phyloP scores from a whole-genome alignment of 2,113 vertebrate species.

The Pangasianodon gigas region DNA sequence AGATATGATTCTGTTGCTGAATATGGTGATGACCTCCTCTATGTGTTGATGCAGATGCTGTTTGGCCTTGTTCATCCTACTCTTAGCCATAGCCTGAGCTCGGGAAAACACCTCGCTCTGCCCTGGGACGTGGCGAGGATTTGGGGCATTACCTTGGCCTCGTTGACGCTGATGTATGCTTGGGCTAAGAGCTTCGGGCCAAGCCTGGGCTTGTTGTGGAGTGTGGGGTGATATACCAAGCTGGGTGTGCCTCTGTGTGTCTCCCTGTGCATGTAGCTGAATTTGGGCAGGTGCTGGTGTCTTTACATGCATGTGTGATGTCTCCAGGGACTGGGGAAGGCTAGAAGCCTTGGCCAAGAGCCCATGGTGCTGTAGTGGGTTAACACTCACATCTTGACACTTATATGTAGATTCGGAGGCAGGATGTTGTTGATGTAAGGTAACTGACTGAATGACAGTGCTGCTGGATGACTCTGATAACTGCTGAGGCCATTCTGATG shows the following conservation, averaged over 20 bases:
- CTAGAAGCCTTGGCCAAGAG: not conserved
- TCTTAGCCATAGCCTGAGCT: slow-evolving; percentile 64
- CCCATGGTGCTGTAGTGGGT: not conserved
- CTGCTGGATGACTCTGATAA: slow-evolving; percentile 1
- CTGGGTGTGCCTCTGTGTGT: not conserved
- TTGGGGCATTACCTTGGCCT: slow-evolving; percentile 27
- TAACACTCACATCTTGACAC: not conserved
- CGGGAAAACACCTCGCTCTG: slow-evolving; percentile 59
- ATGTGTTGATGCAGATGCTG: slow-evolving; percentile 63
- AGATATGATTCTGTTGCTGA: slow-evolving; percentile 62
- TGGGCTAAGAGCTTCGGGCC: not conserved
- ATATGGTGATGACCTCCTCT: slow-evolving; percentile 62
- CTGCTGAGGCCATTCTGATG: not conserved
- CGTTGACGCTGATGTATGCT: slow-evolving; percentile 6
- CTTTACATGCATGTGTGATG: slow-evolving; percentile 13
- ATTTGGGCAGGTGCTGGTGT: slow-evolving; percentile 8
- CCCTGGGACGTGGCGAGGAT: slow-evolving; percentile 26
- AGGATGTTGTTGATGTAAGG: not conserved
- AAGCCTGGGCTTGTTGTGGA: slow-evolving; percentile 31
- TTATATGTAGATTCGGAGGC: not conserved
- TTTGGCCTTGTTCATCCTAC: slow-evolving; percentile 66
- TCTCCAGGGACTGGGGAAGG: slow-evolving; percentile 20
- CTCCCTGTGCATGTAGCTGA: not conserved
- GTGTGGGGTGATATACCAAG: not conserved
- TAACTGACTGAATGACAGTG: not conserved